Evolutionary conservation across 2,797 vertebrate genomes (phyloP).

Genomic region (Silurus lanzhouensis): DNA sequence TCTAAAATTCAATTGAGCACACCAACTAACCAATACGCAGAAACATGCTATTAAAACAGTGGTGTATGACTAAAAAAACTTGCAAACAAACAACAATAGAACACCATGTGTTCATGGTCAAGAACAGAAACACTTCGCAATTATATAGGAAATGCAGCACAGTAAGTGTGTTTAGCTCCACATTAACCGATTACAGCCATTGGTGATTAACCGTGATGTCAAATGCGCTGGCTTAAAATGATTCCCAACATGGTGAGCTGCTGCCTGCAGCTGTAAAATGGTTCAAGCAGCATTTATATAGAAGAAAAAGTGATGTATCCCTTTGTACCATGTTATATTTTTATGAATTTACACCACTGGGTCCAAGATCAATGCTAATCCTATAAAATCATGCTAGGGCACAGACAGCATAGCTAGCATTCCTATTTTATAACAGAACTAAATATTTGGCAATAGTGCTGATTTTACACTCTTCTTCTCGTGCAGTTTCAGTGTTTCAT

Average conservation of each 20-base stretch:
- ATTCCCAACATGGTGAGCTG: constrained; percentile 1
- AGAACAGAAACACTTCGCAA: background rate
- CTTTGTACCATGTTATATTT: background rate
- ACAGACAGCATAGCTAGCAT: background rate
- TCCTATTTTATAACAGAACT: background rate
- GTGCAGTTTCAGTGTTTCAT: background rate
- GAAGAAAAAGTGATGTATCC: background rate
- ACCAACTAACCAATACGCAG: background rate
- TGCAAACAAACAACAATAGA: background rate
- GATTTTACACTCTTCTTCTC: background rate
- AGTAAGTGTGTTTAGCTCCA: constrained; percentile 25
- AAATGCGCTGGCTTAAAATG: constrained; percentile 21
- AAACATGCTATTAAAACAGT: background rate
- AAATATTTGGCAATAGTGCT: constrained; percentile 17
- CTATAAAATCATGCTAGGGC: background rate
- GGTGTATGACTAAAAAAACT: background rate
- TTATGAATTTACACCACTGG: background rate
- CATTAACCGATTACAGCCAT: constrained; percentile 14
- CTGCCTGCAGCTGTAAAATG: constrained; percentile 1
- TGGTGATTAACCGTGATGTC: background rate
- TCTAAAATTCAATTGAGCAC: background rate
- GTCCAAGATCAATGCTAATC: background rate
- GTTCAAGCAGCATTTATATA: constrained; percentile 17
- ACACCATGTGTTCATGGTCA: background rate
- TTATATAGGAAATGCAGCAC: background rate